These are phyloP conservation scores for Acrocephalus kingi DNA, from an alignment of 2,113 vertebrate genomes.

Conservation along the genomic window DNA sequence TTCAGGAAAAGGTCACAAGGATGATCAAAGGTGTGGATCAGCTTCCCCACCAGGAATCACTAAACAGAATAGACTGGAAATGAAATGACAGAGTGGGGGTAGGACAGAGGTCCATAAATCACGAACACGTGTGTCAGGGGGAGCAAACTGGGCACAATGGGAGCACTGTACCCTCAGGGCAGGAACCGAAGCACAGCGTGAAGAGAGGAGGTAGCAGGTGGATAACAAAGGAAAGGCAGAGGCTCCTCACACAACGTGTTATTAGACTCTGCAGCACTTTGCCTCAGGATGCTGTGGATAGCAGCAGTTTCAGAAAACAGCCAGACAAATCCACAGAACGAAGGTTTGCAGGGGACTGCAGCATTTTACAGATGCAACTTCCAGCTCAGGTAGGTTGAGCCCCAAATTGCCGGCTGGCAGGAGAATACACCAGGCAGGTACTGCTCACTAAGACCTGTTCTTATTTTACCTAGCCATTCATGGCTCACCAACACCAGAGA, in stretches of 20 bases:
- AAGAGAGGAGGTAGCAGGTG: neutral
- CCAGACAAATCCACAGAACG: neutral
- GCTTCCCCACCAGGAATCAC: neutral
- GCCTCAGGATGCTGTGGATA: neutral
- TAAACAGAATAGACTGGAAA: slow-evolving; percentile 12
- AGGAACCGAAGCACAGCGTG: rapidly evolving
- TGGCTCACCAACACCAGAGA: neutral
- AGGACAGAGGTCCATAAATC: slow-evolving; percentile 15
- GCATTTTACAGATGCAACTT: neutral
- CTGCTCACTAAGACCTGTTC: neutral
- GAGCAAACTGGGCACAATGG: slow-evolving; percentile 2
- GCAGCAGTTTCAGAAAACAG: neutral
- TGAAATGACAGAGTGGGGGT: neutral
- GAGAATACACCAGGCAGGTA: neutral
- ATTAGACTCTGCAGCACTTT: neutral
- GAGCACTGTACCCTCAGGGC: neutral
- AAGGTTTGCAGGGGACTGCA: neutral
- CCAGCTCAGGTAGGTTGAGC: neutral
- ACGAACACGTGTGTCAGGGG: neutral
- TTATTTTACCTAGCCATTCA: neutral
- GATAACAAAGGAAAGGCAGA: neutral
- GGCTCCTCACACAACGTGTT: neutral
- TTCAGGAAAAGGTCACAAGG: slow-evolving; percentile 46
- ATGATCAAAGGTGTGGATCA: slow-evolving; percentile 60
- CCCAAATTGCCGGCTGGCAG: neutral